Evolutionary conservation across 64 coral and sea anemone species (phyloP).

Genomic region (Actinia tenebrosa): DNA sequence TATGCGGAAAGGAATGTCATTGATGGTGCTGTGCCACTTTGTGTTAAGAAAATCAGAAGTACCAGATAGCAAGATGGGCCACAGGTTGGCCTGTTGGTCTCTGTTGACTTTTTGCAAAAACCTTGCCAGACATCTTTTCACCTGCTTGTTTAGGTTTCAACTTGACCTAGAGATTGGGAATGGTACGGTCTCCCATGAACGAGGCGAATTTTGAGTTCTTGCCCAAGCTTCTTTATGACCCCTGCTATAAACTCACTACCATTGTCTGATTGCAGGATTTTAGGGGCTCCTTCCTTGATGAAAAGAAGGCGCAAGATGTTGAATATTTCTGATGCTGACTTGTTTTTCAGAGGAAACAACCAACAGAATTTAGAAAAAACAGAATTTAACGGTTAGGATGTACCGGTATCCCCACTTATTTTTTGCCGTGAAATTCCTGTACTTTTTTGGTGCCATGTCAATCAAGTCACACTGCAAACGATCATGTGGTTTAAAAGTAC

Average conservation of each 20-base stretch:
- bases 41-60: background rate
- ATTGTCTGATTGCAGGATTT: background rate
- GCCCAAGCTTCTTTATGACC: background rate
- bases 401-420: conserved; percentile 15
- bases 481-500: background rate
- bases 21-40: conserved; percentile 14
- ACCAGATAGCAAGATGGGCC: background rate
- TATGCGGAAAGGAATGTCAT: conserved; percentile 9
- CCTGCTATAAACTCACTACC: background rate
- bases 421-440: conserved; percentile 1
- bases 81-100: conserved; percentile 14
- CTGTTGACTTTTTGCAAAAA: background rate
- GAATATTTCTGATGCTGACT: background rate
- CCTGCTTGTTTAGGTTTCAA: conserved; percentile 18
- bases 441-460: conserved; percentile 31
- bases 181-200: conserved; percentile 20
- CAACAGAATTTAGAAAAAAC: conserved; percentile 17
- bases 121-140: background rate
- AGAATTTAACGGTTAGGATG: conserved; percentile 3
- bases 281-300: background rate
- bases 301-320: background rate
- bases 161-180: conserved; percentile 21
- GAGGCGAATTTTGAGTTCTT: background rate
- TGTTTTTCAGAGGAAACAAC: background rate
- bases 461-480: conserved; percentile 8